phyloP scores from a whole-genome alignment of 2,797 vertebrate genomes.

The Falco novaeseelandiae region DNA sequence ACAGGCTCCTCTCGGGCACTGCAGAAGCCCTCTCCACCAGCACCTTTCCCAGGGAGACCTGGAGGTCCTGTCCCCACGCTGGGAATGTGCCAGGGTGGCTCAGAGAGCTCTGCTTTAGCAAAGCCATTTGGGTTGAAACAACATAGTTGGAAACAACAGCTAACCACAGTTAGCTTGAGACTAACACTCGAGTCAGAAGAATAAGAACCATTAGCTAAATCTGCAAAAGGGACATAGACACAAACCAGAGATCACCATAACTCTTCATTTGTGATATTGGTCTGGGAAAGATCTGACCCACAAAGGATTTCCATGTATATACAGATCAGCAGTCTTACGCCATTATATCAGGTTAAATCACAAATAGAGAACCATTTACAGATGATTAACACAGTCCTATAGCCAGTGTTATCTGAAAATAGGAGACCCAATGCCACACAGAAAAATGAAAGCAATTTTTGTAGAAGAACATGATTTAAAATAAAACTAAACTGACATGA shows the following conservation, averaged over 20 bases:
- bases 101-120: neutral
- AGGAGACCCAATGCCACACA: neutral
- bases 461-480: neutral
- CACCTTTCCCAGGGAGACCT: neutral
- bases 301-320: neutral
- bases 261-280: fast-evolving
- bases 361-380: neutral
- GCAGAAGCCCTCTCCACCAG: fast-evolving
- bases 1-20: neutral
- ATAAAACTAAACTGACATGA: neutral
- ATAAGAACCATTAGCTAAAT: neutral
- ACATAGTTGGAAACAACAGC: neutral
- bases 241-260: neutral
- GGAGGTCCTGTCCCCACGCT: neutral
- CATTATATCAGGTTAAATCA: fast-evolving
- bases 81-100: fast-evolving
- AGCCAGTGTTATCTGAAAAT: neutral
- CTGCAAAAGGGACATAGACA: fast-evolving
- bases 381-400: fast-evolving
- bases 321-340: neutral
- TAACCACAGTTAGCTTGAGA: fast-evolving
- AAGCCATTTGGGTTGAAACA: fast-evolving
- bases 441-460: neutral
- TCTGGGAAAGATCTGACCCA: neutral
- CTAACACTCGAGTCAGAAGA: neutral